Base-by-base conservation (phyloP, 2,113 vertebrate genomes). In the Zootoca vivipara region DNA sequence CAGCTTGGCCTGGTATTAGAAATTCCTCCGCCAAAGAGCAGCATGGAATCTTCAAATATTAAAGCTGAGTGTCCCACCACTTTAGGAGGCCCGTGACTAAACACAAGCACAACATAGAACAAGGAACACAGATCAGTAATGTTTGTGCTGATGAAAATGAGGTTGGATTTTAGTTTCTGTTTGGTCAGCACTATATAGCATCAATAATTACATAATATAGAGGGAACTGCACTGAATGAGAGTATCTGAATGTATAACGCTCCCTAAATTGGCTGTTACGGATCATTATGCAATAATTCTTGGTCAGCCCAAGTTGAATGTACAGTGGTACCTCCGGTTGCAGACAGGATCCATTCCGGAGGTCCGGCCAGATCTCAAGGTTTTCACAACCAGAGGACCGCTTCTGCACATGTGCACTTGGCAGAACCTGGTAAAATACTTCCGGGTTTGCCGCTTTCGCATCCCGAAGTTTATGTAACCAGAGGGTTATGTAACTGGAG, bases 11-110 rank as follows among this genome's bases (percentile, higher is more conserved):
- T 92, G 82, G 89, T 94, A 92, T 92, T 96, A 80, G 94, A 96
- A 96, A 95, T 97, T 89, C 97, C 97, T 88, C 98, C 98, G 2
- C 98, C 98, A 56, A 97, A 97, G 12, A 98, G 78, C 84, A 98
- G 96, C 98, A 99, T 97, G 22, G 92, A 95, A 93, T 97, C 97
- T 87, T 91, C 96, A 95, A 97, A 98, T 91, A 95, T 90, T 73
- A 97, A 80, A 0, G 97, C 96, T 1, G 97, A 96, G 18, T 98
- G 98, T 35, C 98, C 98, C 84, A 97, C 96, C 38, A 97, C 93
- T 5, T 95, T 97, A 56, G 97, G 96, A 42, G 98, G 98, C 13
- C 98, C 97, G 7, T 96, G 98, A 89, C 98, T 98, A 90, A 85
- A 1, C 8, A 15, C 30, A 83, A 93, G 87, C 89, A 88, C 88